Base-by-base conservation (phyloP, 2,797 vertebrate species). In the Manis javanica region DNA sequence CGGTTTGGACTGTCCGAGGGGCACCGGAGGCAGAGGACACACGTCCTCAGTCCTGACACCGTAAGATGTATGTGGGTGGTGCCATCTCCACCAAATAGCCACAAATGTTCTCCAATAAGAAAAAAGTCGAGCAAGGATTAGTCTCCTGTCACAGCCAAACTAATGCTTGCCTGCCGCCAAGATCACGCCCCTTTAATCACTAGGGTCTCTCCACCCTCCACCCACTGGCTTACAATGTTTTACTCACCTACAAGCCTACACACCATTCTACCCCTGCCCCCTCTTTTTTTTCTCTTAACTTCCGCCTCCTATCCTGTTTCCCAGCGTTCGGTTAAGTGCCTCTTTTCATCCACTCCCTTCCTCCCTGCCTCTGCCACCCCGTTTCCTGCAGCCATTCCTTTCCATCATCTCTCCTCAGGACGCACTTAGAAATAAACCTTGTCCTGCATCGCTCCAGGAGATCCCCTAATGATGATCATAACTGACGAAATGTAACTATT, bases 401-500 rank as follows among this genome's bases (percentile, higher is more conserved):
- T 64, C 69, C 69, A 55, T 90, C 26, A 49, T n/a, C 90, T 94
- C 74, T 68, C 34, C 72, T 94, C 75, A 39, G 34, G 72, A 85
- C 64, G 77, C 77, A 24, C 12, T 87, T 86, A 29, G 1, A 78
- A 95, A 88, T 82, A 96, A 74, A 86, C 72, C 87, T 59, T 89
- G 86, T 68, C 92, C 83, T 49, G 91, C 46, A 10, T 91, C 31
- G 49, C 84, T 94, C 57, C 0, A 7, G 74, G 91, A 96, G 87
- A 93, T 95, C 55, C 92, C 94, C 61, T 87, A 89, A 91, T 90
- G 94, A 90, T 94, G 53, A 96, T 96, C 75, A 68, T 87, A 96
- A 96, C 78, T 96, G 96, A 97, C 75, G 49, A 96, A 94, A 90
- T 81, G 92, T 89, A 94, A 94, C 95, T 96, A 95, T 96, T 97